These are phyloP conservation scores for Leptodactylus fuscus DNA, from an alignment of 2,113 vertebrate genomes.

Conservation along the genomic window DNA sequence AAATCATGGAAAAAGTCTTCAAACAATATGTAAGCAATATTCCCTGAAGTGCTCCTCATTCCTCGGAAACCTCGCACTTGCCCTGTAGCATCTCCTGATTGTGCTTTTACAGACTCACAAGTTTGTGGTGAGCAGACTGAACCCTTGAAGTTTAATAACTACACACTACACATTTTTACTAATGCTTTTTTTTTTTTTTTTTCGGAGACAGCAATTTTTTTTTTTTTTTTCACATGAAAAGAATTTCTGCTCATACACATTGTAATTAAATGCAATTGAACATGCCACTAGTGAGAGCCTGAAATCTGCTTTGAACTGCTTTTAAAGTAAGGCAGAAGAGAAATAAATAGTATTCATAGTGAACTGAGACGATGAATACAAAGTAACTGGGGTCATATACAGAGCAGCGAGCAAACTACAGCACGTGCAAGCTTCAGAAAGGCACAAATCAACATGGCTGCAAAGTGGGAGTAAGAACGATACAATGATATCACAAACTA, in stretches of 20 bases:
- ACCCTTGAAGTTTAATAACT: conserved; percentile 34
- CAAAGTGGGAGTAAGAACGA: neutral
- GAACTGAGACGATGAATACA: conserved; percentile 27
- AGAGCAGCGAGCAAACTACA: neutral
- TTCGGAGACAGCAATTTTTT: neutral
- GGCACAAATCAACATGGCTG: neutral
- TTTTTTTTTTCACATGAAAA: conserved; percentile 40
- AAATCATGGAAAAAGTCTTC: neutral
- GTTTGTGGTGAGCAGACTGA: conserved; percentile 26
- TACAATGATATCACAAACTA: neutral
- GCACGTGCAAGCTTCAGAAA: neutral
- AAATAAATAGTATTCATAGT: conserved; percentile 36
- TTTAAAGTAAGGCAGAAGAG: conserved; percentile 35
- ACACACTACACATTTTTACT: conserved; percentile 20
- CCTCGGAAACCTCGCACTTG: neutral
- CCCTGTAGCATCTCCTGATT: conserved; percentile 30
- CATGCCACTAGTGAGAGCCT: conserved; percentile 43
- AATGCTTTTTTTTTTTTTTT: conserved; percentile 37
- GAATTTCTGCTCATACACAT: conserved; percentile 39
- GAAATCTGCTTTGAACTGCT: conserved; percentile 45
- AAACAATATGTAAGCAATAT: conserved; percentile 13
- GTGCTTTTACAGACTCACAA: conserved; percentile 10
- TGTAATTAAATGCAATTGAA: conserved; percentile 53
- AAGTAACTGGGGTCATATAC: conserved; percentile 1
- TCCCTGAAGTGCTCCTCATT: neutral